phyloP scores from a whole-genome alignment of 2,113 vertebrate species.

The Toxotes chatareus region DNA sequence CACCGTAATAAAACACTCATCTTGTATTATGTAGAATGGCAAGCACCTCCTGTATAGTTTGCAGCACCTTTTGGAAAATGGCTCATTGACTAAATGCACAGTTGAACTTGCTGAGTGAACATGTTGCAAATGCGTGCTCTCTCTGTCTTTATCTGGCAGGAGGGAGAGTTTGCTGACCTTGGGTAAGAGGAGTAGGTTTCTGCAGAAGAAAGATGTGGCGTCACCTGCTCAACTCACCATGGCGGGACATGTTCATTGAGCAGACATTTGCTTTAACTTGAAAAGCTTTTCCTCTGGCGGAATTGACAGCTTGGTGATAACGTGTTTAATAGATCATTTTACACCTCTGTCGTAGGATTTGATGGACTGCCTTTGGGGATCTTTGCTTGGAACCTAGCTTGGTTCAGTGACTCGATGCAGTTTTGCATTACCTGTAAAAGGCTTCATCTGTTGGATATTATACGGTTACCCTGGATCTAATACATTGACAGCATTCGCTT shows the following conservation, averaged over 20 bases:
- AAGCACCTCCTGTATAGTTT: slow-evolving; percentile 39
- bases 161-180: slow-evolving; percentile 68
- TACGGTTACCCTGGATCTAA: slow-evolving; percentile 69
- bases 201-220: slow-evolving; percentile 74
- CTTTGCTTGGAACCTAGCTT: slow-evolving; percentile 63
- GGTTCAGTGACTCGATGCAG: slow-evolving; percentile 49
- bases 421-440: slow-evolving; percentile 56
- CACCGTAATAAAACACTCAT: slow-evolving; percentile 66
- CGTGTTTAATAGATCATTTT: slow-evolving; percentile 58
- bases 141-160: slow-evolving; percentile 74
- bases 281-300: slow-evolving; percentile 58
- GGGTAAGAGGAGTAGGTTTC: slow-evolving; percentile 46
- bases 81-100: slow-evolving; percentile 64
- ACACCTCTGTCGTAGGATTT: slow-evolving; percentile 68
- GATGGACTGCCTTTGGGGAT: slow-evolving; percentile 73
- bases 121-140: slow-evolving; percentile 73
- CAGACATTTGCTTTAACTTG: slow-evolving; percentile 74
- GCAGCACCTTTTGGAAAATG: slow-evolving; percentile 45
- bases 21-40: slow-evolving; percentile 56
- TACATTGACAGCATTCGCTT: slow-evolving; percentile 38
- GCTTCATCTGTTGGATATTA: slow-evolving; percentile 71
- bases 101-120: slow-evolving; percentile 68
- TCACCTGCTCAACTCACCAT: slow-evolving; percentile 57
- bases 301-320: slow-evolving; percentile 60
- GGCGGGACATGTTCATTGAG: slow-evolving; percentile 68